Evolutionary conservation across 2,113 vertebrate genomes (phyloP).

Genomic region (Callaeas wilsoni): DNA sequence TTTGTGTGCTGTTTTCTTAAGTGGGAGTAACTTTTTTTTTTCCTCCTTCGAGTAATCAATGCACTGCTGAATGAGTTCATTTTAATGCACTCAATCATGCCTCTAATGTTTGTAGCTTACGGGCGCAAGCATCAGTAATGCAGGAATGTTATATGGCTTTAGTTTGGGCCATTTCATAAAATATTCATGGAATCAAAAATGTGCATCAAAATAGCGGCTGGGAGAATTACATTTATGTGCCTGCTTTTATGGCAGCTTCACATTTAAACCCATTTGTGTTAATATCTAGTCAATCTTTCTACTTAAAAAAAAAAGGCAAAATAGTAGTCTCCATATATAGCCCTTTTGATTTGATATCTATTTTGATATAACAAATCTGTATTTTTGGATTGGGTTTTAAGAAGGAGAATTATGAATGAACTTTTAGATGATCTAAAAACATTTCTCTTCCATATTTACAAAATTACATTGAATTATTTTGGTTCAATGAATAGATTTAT

Average conservation of each 20-base stretch:
- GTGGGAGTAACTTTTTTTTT: constrained; percentile 69
- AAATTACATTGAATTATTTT: constrained; percentile 18
- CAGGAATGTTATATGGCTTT: constrained; percentile 96
- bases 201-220: constrained; percentile 93
- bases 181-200: constrained; percentile 95
- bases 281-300: constrained; percentile 86
- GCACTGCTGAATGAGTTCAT: constrained; percentile 95
- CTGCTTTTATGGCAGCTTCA: constrained; percentile 85
- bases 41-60: constrained; percentile 91
- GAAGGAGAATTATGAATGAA: constrained; percentile 36
- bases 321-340: constrained; percentile 68
- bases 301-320: constrained; percentile 74
- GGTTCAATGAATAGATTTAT: constrained; percentile 24
- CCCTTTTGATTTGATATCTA: constrained; percentile 69
- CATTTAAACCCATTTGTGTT: constrained; percentile 84
- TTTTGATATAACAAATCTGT: constrained; percentile 64
- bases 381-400: constrained; percentile 27
- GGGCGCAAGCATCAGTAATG: constrained; percentile 93
- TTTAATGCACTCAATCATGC: constrained; percentile 97
- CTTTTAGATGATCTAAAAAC: constrained; percentile 46
- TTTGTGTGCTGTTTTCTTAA: constrained; percentile 75
- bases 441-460: constrained; percentile 36
- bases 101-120: constrained; percentile 96
- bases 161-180: constrained; percentile 96
- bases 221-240: constrained; percentile 93